Conservation (phyloP, 2,113 vertebrate species). For the Dipodomys merriami region DNA sequence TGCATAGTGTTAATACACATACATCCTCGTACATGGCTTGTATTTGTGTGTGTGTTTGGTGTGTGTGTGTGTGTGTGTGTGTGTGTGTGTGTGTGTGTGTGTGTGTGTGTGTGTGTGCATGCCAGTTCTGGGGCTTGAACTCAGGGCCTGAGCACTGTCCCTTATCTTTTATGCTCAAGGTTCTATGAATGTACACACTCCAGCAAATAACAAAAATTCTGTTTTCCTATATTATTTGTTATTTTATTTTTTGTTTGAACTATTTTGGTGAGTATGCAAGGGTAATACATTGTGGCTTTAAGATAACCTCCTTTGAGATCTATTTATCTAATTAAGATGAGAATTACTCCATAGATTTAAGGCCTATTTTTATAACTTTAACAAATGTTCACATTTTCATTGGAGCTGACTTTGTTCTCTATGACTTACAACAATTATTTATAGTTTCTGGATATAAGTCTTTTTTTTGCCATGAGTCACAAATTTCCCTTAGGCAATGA, state of each 20-base stretch:
- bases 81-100: no score
- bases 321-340: constrained; percentile 38
- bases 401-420: not conserved
- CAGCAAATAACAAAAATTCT: not conserved
- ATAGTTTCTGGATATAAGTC: not conserved
- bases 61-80: no score
- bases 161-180: no score
- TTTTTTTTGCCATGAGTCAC: not conserved
- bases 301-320: not conserved
- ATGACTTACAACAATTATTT: not conserved
- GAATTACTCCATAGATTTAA: not conserved
- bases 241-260: constrained; percentile 20
- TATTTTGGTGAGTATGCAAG: not conserved
- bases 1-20: not conserved
- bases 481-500: no score
- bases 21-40: not conserved
- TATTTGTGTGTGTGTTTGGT: no score
- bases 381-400: not conserved
- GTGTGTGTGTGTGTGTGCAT: no score
- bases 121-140: no score
- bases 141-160: no score
- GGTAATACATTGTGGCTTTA: not conserved
- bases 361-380: not conserved
- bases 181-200: not conserved
- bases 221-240: not conserved